phyloP scores from a whole-genome alignment of 1,140 invertebrate species.

The Polypedilum pembai region DNA sequence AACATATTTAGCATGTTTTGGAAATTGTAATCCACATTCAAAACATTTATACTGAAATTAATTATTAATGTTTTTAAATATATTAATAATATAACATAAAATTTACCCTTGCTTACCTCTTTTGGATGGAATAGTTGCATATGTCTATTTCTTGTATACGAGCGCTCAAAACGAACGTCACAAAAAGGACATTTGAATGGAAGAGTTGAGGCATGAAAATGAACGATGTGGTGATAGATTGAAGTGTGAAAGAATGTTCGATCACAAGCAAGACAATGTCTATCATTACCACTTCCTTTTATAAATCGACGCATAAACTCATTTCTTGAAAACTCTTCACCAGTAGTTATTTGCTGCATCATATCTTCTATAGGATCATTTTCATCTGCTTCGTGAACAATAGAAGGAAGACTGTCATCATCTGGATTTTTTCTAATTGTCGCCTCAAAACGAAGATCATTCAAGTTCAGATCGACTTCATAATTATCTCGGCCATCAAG shows the following conservation, averaged over 20 bases:
- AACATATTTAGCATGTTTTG: not conserved
- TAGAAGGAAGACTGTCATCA: not conserved
- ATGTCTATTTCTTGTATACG: not conserved
- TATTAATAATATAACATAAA: too few relatives aligned
- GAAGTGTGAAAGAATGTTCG: not conserved
- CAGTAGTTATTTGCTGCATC: not conserved
- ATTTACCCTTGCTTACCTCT: not conserved
- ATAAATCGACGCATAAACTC: not conserved
- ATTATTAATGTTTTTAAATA: too few relatives aligned
- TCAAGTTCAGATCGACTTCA: not conserved
- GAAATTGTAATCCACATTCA: slow-evolving; percentile 8
- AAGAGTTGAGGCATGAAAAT: not conserved
- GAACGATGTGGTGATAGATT: not conserved
- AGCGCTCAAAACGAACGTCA: not conserved
- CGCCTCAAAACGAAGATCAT: not conserved
- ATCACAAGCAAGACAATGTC: not conserved
- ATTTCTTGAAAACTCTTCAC: not conserved
- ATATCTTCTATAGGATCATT: not conserved
- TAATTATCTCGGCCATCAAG: not conserved
- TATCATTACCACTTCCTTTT: not conserved
- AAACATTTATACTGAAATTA: not conserved
- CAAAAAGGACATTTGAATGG: slow-evolving; percentile 22
- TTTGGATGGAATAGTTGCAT: not conserved
- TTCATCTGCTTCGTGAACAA: not conserved
- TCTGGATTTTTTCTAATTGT: not conserved